These are phyloP conservation scores for Drosophila borborema DNA, from an alignment of 2,888 invertebrate species.

Conservation along the genomic window DNA sequence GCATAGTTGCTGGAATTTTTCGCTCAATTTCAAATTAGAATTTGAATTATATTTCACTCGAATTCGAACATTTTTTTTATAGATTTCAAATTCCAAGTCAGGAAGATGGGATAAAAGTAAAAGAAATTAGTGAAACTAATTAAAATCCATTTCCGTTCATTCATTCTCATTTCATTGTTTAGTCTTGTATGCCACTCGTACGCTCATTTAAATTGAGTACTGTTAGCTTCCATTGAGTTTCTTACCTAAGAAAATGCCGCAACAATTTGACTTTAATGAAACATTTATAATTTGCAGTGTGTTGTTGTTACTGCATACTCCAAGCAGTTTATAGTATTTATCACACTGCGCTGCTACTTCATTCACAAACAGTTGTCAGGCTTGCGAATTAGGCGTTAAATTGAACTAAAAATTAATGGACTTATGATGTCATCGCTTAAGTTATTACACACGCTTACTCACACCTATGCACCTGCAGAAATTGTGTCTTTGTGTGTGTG, in stretches of 20 bases:
- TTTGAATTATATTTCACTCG: background rate
- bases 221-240: background rate
- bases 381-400: slow-evolving; percentile 18
- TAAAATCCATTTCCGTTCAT: background rate
- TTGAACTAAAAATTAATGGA: slow-evolving; percentile 16
- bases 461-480: background rate
- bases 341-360: slow-evolving; percentile 5
- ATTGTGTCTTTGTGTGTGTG: background rate
- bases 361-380: slow-evolving; percentile 47
- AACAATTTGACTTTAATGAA: background rate
- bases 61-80: background rate
- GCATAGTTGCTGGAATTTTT: background rate
- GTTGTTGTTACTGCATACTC: background rate
- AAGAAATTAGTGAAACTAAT: background rate
- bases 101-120: background rate
- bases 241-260: background rate
- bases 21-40: background rate
- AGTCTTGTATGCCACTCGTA: background rate
- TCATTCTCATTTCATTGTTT: background rate
- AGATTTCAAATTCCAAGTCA: background rate
- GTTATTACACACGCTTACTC: slow-evolving; percentile 35
- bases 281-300: background rate
- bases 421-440: slow-evolving; percentile 53
- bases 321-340: background rate
- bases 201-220: background rate